Evolutionary conservation across 1,140 invertebrate genomes (phyloP).

Genomic region (Magallana angulata): DNA sequence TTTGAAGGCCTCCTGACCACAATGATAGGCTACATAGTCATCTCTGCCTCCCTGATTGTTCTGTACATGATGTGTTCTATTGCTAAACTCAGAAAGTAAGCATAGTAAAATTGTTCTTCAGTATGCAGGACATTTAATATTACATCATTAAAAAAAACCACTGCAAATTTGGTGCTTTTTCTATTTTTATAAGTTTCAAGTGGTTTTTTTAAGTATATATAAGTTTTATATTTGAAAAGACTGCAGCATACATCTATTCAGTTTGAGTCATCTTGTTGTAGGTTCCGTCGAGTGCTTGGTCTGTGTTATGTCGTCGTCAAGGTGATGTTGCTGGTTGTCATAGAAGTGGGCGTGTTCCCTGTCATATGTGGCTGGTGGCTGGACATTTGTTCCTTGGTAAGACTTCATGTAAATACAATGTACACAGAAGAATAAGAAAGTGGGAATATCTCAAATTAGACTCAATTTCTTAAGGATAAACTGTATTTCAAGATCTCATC

Average conservation of each 20-base stretch:
- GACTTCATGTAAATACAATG: slow-evolving; percentile 43
- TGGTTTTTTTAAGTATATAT: no score
- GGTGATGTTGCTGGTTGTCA: slow-evolving; percentile 91
- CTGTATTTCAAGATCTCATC: no score
- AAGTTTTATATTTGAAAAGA: no score
- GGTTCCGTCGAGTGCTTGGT: slow-evolving; percentile 89
- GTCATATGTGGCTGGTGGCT: slow-evolving; percentile 99
- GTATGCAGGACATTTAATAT: no score
- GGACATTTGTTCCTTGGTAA: slow-evolving; percentile 95
- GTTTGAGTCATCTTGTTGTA: slow-evolving; percentile 63
- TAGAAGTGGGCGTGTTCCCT: slow-evolving; percentile 98
- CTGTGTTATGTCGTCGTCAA: slow-evolving; percentile 99
- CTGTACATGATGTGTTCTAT: slow-evolving; percentile 87
- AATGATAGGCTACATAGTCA: slow-evolving; percentile 93
- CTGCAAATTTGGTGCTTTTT: no score
- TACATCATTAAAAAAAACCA: no score
- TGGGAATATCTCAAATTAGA: not conserved
- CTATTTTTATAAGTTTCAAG: no score
- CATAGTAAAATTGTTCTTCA: slow-evolving; percentile 13
- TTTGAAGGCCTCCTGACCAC: slow-evolving; percentile 97
- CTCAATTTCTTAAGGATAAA: not conserved
- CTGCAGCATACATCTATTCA: not conserved
- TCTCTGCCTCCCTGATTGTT: slow-evolving; percentile 90
- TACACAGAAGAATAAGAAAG: not conserved
- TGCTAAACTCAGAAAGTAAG: slow-evolving; percentile 87